Conservation (phyloP, 1,140 invertebrate species). For the Artemia franciscana region DNA sequence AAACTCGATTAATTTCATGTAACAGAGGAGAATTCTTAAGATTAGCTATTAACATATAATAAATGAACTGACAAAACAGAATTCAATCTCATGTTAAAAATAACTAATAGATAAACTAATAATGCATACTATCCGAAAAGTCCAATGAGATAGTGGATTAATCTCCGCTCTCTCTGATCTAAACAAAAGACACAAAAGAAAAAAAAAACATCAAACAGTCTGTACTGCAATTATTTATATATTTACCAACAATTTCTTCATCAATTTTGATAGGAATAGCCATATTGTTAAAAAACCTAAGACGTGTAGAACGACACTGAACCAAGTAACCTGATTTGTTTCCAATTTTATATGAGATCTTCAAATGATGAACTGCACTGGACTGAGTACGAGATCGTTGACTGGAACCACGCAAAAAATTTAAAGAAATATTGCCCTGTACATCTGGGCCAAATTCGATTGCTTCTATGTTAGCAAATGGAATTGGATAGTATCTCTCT, state of each 20-base stretch:
- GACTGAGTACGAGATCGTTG: conserved; percentile 19
- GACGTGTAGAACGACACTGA: conserved; percentile 68
- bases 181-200: too few species aligned
- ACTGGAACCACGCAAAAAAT: conserved; percentile 2
- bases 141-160: too few species aligned
- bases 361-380: conserved; percentile 37
- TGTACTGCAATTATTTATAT: too few species aligned
- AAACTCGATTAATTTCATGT: too few species aligned
- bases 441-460: conserved; percentile 35
- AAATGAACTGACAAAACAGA: too few species aligned
- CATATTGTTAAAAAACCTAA: conserved; percentile 86
- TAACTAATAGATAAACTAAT: too few species aligned
- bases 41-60: too few species aligned
- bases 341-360: conserved; percentile 52
- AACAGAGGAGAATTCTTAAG: too few species aligned
- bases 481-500: conserved; percentile 44
- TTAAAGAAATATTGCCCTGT: conserved; percentile 13
- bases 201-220: too few species aligned
- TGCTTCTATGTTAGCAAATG: conserved; percentile 33
- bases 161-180: too few species aligned
- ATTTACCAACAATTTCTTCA: conserved; percentile 65
- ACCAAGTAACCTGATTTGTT: conserved; percentile 59
- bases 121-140: too few species aligned
- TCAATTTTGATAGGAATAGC: conserved; percentile 66
- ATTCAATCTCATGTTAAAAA: too few species aligned